Conservation (phyloP, 2,797 vertebrate species). For the Hoplostethus atlanticus region DNA sequence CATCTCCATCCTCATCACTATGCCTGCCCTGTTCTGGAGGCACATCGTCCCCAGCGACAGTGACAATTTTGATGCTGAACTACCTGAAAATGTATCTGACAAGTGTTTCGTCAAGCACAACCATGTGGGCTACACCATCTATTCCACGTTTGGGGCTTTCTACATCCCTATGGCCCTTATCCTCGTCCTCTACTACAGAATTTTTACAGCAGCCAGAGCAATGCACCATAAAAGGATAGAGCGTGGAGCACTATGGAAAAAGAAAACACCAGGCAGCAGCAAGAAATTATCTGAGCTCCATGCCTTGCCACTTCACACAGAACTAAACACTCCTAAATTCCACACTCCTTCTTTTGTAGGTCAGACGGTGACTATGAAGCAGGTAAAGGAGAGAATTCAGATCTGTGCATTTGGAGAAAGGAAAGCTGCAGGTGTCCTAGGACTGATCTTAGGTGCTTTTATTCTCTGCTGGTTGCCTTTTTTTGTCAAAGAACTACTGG, state of each 20-base stretch:
- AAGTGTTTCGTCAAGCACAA: constrained; percentile 80
- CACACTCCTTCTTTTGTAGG: constrained; percentile 4
- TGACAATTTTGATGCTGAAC: constrained; percentile 34
- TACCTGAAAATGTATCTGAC: constrained; percentile 34
- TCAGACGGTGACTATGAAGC: constrained; percentile 68
- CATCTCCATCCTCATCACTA: constrained; percentile 85
- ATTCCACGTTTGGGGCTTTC: constrained; percentile 83
- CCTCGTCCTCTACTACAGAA: constrained; percentile 54
- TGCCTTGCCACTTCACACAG: constrained; percentile 56
- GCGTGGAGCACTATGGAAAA: constrained; percentile 81
- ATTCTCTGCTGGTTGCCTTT: constrained; percentile 89
- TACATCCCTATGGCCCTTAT: constrained; percentile 85
- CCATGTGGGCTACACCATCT: constrained; percentile 83
- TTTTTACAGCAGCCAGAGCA: no score
- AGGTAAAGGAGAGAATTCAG: constrained; percentile 76
- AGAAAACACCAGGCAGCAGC: constrained; percentile 76
- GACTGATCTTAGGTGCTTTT: constrained; percentile 87
- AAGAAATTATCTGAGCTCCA: constrained; percentile 83
- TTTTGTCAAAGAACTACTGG: constrained; percentile 76
- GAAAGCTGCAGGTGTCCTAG: constrained; percentile 85
- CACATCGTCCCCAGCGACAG: constrained; percentile 58
- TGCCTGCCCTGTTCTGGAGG: constrained; percentile 87
- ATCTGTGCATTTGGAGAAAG: constrained; percentile 82
- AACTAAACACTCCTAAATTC: not conserved
- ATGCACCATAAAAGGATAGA: constrained; percentile 86